A percentile compares a stretch with the other conserved stretches of the same genome.
These are phyloP conservation scores for Artibeus lituratus DNA, from an alignment of 2,797 vertebrate genomes.

Conservation along the genomic window DNA sequence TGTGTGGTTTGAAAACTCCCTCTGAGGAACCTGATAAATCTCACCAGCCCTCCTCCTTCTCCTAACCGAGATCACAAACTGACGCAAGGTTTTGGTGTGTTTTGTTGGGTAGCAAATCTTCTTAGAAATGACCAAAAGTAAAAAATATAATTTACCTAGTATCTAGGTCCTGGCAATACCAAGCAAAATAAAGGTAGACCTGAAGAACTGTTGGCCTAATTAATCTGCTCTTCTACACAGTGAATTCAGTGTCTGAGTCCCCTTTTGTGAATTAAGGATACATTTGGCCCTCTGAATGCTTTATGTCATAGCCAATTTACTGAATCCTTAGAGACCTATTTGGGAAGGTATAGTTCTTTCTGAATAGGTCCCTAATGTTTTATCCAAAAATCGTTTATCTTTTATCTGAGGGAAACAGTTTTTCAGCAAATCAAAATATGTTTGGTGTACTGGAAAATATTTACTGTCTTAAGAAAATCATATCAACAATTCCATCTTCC, in stretches of 20 bases:
- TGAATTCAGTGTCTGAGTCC: background rate
- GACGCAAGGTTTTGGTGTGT: background rate
- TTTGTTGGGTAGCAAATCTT: background rate
- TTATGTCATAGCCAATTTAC: background rate
- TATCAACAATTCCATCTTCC: background rate
- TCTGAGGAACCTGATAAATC: background rate
- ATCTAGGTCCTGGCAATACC: background rate
- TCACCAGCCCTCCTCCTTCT: background rate
- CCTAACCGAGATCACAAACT: background rate
- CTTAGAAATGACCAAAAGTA: background rate
- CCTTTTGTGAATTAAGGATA: background rate
- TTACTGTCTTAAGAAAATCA: background rate
- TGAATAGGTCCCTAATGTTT: background rate
- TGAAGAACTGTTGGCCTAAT: background rate
- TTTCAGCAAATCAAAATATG: conserved; percentile 13
- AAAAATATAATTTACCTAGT: background rate
- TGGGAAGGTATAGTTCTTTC: background rate
- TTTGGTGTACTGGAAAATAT: background rate
- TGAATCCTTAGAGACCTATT: background rate
- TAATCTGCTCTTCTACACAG: background rate
- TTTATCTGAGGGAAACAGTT: background rate
- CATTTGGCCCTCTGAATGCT: background rate
- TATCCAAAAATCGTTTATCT: background rate
- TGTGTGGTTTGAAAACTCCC: background rate
- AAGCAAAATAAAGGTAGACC: background rate